Conservation (phyloP, 2,113 vertebrate genomes). For the Mungos mungo region DNA sequence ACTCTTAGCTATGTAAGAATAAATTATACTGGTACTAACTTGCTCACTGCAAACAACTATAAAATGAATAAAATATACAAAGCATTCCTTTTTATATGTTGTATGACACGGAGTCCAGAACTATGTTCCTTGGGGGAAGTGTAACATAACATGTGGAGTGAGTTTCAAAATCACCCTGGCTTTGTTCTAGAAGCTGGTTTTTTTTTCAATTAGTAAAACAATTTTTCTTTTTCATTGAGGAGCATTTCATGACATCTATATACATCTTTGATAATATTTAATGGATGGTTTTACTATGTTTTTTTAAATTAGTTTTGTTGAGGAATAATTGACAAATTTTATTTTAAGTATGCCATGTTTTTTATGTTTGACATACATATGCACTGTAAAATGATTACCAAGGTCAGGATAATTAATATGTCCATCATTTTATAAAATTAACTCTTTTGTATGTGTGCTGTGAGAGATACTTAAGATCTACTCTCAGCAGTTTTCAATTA, state of each 20-base stretch:
- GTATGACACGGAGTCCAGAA: not conserved
- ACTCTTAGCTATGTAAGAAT: not conserved
- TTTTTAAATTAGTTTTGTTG: not conserved
- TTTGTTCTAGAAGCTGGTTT: not conserved
- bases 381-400: not conserved
- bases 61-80: not conserved
- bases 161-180: not conserved
- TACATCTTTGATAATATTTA: not conserved
- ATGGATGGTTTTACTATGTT: not conserved
- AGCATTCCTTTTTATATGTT: not conserved
- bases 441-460: not conserved
- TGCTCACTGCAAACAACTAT: not conserved
- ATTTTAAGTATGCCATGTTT: not conserved
- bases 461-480: not conserved
- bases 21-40: not conserved
- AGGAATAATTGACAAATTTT: not conserved
- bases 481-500: not conserved
- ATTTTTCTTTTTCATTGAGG: not conserved
- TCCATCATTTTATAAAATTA: not conserved
- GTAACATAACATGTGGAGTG: not conserved
- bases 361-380: not conserved
- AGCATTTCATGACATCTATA: not conserved
- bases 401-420: not conserved
- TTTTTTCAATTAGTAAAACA: not conserved
- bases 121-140: not conserved